These are phyloP conservation scores for Crioceris asparagi DNA, from an alignment of 2,888 invertebrate species.

Conservation along the genomic window DNA sequence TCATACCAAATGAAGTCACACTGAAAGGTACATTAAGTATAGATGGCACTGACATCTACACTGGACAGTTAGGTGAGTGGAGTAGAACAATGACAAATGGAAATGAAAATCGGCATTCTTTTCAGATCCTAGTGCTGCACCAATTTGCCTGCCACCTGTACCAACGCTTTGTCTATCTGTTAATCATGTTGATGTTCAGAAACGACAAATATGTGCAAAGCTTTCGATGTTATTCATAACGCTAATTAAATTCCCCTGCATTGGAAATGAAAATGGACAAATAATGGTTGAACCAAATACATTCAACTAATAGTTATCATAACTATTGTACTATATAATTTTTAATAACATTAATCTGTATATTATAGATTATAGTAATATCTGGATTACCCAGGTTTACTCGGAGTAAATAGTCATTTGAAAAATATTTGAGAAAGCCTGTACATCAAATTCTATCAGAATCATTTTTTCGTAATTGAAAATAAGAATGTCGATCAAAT, in stretches of 20 bases:
- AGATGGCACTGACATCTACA: conserved; percentile 13
- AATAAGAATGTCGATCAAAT: too few relatives aligned
- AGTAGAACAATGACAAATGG: background rate
- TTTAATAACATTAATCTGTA: too few relatives aligned
- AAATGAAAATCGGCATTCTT: conserved; percentile 5
- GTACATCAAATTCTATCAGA: too few relatives aligned
- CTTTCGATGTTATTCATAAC: conserved; percentile 16
- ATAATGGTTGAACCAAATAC: conserved; percentile 14
- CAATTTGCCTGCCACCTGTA: conserved; percentile 17
- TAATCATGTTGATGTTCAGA: conserved; percentile 19
- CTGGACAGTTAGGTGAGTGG: conserved; percentile 18
- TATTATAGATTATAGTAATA: too few relatives aligned
- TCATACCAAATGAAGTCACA: conserved; percentile 17
- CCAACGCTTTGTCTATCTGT: conserved; percentile 17
- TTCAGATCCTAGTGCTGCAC: conserved; percentile 20
- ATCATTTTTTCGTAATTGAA: too few relatives aligned
- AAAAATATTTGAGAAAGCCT: too few relatives aligned
- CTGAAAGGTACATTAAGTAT: conserved; percentile 12
- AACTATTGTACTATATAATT: too few relatives aligned
- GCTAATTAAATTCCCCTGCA: conserved; percentile 20
- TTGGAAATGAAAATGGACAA: conserved; percentile 15
- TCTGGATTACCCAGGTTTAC: too few relatives aligned
- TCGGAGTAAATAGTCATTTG: too few relatives aligned
- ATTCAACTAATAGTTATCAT: conserved; percentile 9
- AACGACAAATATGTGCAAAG: conserved; percentile 19